phyloP scores from a whole-genome alignment of 2,888 invertebrate species.

The Melanophora roralis region DNA sequence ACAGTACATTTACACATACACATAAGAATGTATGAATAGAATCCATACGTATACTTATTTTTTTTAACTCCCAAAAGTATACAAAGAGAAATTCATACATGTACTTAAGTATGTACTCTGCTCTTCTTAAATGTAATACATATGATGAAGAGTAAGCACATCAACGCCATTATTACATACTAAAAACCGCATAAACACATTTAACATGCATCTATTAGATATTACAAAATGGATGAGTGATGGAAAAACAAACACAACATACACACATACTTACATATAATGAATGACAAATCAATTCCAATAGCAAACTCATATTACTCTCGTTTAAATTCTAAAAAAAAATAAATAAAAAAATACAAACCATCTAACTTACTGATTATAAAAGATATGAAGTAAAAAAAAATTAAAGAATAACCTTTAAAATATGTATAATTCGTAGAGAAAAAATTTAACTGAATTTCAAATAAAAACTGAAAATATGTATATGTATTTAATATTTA shows the following conservation, averaged over 20 bases:
- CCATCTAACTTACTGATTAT: slow-evolving; percentile 65
- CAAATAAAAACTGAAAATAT: slow-evolving; percentile 32
- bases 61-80: slow-evolving; percentile 7
- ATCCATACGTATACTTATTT: background rate
- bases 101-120: background rate
- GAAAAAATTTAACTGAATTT: slow-evolving; percentile 13
- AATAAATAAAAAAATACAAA: slow-evolving; percentile 23
- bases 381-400: slow-evolving; percentile 12
- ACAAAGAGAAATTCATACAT: background rate
- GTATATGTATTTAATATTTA: slow-evolving; percentile 58
- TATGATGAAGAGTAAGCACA: background rate
- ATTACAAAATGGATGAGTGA: background rate
- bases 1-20: background rate
- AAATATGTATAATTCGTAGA: too few species aligned
- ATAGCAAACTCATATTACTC: too few species aligned
- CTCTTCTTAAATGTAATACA: too few species aligned
- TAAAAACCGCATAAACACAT: background rate
- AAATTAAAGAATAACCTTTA: background rate
- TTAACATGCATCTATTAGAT: slow-evolving; percentile 51
- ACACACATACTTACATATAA: background rate
- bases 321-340: too few species aligned
- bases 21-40: too few species aligned
- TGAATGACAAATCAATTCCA: background rate
- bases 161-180: background rate
- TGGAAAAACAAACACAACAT: background rate